Percentiles rank a stretch among this genome's conserved stretches.
Evolutionary conservation across 2,888 invertebrate genomes (phyloP).

Genomic region (Parascotia fuliginaria): DNA sequence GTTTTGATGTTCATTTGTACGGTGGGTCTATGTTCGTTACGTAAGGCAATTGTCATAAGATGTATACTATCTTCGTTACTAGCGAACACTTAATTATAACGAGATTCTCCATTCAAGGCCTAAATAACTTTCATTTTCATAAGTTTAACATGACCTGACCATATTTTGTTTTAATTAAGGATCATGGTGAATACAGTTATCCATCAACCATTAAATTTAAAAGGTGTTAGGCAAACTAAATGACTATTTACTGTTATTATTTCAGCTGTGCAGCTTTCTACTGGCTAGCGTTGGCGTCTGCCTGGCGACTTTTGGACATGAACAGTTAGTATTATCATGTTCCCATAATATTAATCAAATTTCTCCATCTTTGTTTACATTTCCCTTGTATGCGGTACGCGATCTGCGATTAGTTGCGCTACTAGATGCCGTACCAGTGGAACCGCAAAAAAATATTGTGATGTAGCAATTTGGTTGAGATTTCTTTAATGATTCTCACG

Average conservation of each 20-base stretch:
- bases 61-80: slow-evolving; percentile 17
- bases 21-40: slow-evolving; percentile 17
- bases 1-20: slow-evolving; percentile 25
- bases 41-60: slow-evolving; percentile 34
- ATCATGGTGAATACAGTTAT: not conserved
- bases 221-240: slow-evolving; percentile 24
- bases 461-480: slow-evolving; percentile 70
- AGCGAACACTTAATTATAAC: slow-evolving; percentile 3
- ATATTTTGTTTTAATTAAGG: slow-evolving; percentile 13
- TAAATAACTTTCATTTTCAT: slow-evolving; percentile 52
- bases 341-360: slow-evolving; percentile 32
- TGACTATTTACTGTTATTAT: slow-evolving; percentile 56
- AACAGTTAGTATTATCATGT: slow-evolving; percentile 79
- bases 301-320: slow-evolving; percentile 81
- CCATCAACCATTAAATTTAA: slow-evolving; percentile 2
- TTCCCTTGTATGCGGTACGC: slow-evolving; percentile 10
- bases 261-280: slow-evolving; percentile 79
- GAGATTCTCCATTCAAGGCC: slow-evolving; percentile 8
- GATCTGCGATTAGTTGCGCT: slow-evolving; percentile 29
- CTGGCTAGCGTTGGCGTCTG: slow-evolving; percentile 78
- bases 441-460: slow-evolving; percentile 70
- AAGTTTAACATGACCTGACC: not conserved
- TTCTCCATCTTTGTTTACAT: slow-evolving; percentile 39
- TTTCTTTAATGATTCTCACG: slow-evolving; percentile 80
- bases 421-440: slow-evolving; percentile 45